Conservation (phyloP, 2,113 vertebrate species). For the Bufo bufo region DNA sequence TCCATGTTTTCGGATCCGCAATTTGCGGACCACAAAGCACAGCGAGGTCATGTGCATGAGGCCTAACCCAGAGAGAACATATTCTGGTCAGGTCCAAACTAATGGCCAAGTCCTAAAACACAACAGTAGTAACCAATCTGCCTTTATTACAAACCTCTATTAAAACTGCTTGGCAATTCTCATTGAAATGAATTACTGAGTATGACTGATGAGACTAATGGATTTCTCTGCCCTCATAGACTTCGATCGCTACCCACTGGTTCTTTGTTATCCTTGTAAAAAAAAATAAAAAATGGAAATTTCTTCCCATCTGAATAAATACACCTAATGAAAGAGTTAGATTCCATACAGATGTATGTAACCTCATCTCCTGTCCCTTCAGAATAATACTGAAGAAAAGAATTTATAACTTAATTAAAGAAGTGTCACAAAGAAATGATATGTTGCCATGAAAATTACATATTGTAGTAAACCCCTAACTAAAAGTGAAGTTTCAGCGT, state of each 20-base stretch:
- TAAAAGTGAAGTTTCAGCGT: constrained; percentile 10
- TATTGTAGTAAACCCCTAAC: constrained; percentile 23
- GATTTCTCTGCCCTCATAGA: not conserved
- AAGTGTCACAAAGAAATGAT: constrained; percentile 45
- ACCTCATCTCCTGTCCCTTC: constrained; percentile 14
- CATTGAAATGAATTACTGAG: too few relatives aligned
- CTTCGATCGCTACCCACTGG: not conserved
- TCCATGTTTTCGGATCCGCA: too few relatives aligned
- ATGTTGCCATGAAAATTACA: constrained; percentile 9
- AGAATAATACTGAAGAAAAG: constrained; percentile 11
- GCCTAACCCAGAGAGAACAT: not conserved
- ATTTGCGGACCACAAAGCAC: too few relatives aligned
- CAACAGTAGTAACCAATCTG: not conserved
- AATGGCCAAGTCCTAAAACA: not conserved
- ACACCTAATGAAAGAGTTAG: not conserved
- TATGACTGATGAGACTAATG: not conserved
- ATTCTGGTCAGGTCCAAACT: not conserved
- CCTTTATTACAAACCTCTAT: not conserved
- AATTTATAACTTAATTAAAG: constrained; percentile 54
- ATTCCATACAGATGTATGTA: constrained; percentile 30
- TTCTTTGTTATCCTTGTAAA: not conserved
- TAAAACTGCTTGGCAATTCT: not conserved
- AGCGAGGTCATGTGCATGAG: too few relatives aligned
- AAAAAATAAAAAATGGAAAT: not conserved
- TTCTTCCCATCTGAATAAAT: not conserved